These are phyloP conservation scores for Halcyon badia DNA, from an alignment of 2,797 vertebrate genomes.

Conservation along the genomic window DNA sequence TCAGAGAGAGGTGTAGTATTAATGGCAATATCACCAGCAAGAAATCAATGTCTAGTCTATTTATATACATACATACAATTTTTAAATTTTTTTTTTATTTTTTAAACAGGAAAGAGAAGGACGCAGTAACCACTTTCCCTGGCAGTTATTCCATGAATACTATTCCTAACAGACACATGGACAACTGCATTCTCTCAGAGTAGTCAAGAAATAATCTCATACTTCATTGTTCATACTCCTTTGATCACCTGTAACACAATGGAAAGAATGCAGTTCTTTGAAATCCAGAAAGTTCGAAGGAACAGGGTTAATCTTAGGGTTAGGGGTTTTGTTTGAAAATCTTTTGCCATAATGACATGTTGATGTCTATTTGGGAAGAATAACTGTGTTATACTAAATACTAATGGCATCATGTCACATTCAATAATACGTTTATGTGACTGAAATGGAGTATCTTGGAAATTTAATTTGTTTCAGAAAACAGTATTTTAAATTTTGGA, in stretches of 20 bases:
- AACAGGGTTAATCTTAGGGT: neutral
- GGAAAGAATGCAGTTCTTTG: neutral
- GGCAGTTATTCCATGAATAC: neutral
- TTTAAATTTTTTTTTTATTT: too few species aligned
- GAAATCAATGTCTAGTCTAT: neutral
- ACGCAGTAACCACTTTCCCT: neutral
- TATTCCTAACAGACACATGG: neutral
- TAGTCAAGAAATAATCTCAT: neutral
- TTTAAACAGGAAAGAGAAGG: neutral
- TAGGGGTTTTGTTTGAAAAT: neutral
- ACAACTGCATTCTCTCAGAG: neutral
- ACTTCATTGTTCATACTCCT: neutral
- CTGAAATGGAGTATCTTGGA: neutral
- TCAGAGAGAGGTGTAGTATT: neutral
- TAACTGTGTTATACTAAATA: neutral
- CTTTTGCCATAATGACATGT: neutral
- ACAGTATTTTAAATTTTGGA: neutral
- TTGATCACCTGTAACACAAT: neutral
- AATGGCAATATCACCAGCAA: neutral
- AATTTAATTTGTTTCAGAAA: neutral
- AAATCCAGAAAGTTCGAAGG: neutral
- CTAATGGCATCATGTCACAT: neutral
- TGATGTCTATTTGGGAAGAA: neutral
- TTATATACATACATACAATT: neutral
- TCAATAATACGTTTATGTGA: neutral